Conservation (phyloP, 2,797 vertebrate genomes). For the Xiphophorus birchmanni region DNA sequence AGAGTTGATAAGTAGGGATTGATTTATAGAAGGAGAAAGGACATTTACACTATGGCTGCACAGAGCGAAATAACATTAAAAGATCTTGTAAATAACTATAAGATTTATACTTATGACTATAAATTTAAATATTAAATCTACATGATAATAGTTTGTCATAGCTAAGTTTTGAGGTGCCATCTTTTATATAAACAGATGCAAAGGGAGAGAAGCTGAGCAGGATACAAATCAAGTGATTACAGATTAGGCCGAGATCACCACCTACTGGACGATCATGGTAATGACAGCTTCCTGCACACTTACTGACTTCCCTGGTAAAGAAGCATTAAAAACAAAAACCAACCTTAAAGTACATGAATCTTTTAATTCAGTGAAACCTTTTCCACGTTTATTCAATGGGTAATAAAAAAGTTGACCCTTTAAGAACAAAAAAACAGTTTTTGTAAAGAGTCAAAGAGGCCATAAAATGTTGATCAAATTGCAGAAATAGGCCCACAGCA, state of each 20-base stretch:
- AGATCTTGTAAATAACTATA: not conserved
- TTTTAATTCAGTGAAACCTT: not conserved
- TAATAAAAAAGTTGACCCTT: not conserved
- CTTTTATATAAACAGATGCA: not conserved
- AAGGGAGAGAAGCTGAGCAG: not conserved
- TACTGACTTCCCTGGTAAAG: not conserved
- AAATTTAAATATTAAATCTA: not conserved
- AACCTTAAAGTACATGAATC: not conserved
- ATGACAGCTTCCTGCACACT: constrained; percentile 12
- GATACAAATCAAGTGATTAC: too few relatives aligned
- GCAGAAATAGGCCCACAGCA: not conserved
- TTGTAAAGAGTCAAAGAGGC: not conserved
- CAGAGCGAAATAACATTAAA: not conserved
- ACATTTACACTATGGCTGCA: not conserved
- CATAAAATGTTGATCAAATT: not conserved
- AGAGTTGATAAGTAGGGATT: not conserved
- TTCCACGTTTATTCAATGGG: not conserved
- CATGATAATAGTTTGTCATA: not conserved
- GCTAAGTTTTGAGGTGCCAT: not conserved
- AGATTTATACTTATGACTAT: too few relatives aligned
- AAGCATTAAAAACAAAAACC: not conserved
- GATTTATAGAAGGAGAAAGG: not conserved
- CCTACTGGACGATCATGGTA: constrained; percentile 64
- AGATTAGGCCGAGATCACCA: constrained; percentile 58
- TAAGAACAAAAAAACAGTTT: not conserved